These are phyloP conservation scores for Xestobium rufovillosum DNA, from an alignment of 2,888 invertebrate species.

Conservation along the genomic window DNA sequence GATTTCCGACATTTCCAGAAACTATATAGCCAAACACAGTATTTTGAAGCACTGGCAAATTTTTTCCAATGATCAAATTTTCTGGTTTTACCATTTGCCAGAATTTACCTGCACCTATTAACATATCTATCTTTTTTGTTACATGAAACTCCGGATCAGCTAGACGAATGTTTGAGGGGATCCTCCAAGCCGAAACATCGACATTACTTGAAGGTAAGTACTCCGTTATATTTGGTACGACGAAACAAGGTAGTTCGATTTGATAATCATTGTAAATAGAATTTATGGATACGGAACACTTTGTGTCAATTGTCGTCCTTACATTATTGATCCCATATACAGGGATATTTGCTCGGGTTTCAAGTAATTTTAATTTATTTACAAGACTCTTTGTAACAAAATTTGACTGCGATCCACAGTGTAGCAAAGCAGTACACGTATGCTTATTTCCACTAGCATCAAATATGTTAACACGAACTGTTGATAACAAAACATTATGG, in stretches of 20 bases:
- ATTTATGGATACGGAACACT: neutral
- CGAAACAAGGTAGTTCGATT: neutral
- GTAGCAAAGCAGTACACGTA: neutral
- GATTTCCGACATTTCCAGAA: neutral
- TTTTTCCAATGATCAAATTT: neutral
- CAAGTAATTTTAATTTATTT: neutral
- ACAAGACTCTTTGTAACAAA: neutral
- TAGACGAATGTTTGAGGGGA: neutral
- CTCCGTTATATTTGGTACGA: neutral
- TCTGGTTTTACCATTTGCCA: neutral
- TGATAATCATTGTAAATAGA: neutral
- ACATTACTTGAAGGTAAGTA: neutral
- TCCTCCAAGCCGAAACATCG: neutral
- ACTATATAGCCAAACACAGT: neutral
- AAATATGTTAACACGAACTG: neutral
- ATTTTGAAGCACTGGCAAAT: neutral
- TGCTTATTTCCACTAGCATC: neutral
- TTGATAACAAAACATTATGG: neutral
- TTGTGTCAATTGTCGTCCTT: neutral
- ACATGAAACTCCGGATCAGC: slow-evolving; percentile 1
- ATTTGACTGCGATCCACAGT: neutral
- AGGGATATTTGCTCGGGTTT: neutral
- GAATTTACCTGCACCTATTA: neutral
- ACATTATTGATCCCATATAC: neutral
- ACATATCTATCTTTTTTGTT: neutral